A percentile compares a stretch with the other conserved stretches of the same genome.
phyloP scores from a whole-genome alignment of 2,888 invertebrate species.

The Mimumesa dahlbomi region DNA sequence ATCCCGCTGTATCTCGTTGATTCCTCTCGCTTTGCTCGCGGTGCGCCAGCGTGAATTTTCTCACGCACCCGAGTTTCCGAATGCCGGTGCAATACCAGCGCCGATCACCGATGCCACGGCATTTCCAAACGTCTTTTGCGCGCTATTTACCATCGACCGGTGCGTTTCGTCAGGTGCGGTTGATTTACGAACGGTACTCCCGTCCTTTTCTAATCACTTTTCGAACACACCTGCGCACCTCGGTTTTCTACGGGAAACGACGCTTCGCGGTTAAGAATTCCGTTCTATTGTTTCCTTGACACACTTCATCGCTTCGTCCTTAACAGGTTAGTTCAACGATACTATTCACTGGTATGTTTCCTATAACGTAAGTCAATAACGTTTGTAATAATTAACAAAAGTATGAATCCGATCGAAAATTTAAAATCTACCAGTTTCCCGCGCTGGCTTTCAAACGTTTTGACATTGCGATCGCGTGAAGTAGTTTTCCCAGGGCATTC shows the following conservation, averaged over 20 bases:
- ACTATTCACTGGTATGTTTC: no score
- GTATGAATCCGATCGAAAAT: neutral
- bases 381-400: no score
- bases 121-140: constrained; percentile 48
- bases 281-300: neutral
- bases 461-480: no score
- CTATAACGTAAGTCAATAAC: no score
- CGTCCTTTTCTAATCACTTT: neutral
- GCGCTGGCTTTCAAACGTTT: no score
- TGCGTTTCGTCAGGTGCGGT: neutral
- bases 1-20: constrained; percentile 23
- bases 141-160: constrained; percentile 37
- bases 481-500: constrained; percentile 6
- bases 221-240: neutral
- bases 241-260: neutral
- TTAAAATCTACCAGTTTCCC: neutral
- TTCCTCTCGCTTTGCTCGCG: constrained; percentile 42
- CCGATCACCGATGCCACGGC: constrained; percentile 36
- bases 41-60: constrained; percentile 68
- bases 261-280: neutral
- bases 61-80: constrained; percentile 73
- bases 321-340: no score
- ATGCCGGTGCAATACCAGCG: constrained; percentile 37
- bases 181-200: constrained; percentile 12
- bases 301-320: no score